Evolutionary conservation across 2,888 invertebrate species (phyloP), one percentile per base, ranked within the genome.

Genomic region (Philaethria dido): DNA sequence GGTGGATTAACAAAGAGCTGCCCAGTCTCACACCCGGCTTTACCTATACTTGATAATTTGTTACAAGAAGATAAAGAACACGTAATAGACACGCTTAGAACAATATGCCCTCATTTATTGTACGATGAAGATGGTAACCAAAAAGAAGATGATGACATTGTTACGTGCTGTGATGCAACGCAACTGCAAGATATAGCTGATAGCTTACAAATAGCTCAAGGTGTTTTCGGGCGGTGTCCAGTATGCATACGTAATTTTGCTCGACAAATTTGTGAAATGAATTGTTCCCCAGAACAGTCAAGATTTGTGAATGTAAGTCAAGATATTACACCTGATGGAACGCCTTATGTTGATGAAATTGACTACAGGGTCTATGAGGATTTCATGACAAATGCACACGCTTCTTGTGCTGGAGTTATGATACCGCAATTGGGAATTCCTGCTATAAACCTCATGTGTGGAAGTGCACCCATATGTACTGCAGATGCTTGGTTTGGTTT

Each of bases 401-500:
- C 96, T 36, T 97, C 98, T 0, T 99, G 99, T 81, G 93, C 94
- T 50, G 93, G 95, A 25, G 96, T 98, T 0, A 90, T 96, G 13
- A 93, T 96, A 78, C 96, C 98, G 0, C 94, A 95, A 69, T 95
- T 95, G 2, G 97, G 97, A 11, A 86, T 94, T 61, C 93, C 95
- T 6, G 97, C 96, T 1, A 93, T 98, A 84, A 96, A 95, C 71
- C 78, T 97, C n/a, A 94, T 96, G 78, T 98, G 98, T 81, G 97
- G 96, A 0, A 87, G 94, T 18, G 94, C 95, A 0, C 90, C 93
- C 0, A 91, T 93, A 3, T 99, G 99, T 78, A 82, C 87, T 29
- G 86, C 87, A 68, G 89, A 81, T 64, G 94, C 95, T 20, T 96
- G 95, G 94, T 96, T 94, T 75, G 82, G 89, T 18, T 95, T 91